A percentile compares a stretch with the other conserved stretches of the same genome.
Evolutionary conservation across 1,140 invertebrate species (phyloP).

Genomic region (Muscidifurax raptorellus): DNA sequence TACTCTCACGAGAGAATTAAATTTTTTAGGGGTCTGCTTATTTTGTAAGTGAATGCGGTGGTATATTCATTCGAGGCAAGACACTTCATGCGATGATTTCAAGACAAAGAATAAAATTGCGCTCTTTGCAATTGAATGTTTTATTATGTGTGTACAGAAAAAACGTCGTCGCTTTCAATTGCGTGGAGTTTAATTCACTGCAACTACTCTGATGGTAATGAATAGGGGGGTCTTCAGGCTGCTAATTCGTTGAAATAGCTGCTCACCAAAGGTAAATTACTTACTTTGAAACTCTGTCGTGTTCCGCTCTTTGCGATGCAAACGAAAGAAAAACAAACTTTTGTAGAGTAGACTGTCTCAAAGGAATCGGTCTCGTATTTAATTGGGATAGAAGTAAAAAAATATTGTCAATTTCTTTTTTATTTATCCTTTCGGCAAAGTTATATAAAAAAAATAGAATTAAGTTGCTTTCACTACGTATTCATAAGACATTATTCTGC

Average conservation of each 20-base stretch:
- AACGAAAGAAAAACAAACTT: background rate
- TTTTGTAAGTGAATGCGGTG: no score
- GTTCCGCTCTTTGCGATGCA: background rate
- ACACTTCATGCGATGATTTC: background rate
- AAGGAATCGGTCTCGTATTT: background rate
- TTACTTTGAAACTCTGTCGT: background rate
- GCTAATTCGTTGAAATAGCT: background rate
- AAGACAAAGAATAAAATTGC: background rate
- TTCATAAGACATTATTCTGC: no score
- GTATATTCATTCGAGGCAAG: no score
- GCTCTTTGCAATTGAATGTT: background rate
- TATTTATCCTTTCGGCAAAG: background rate
- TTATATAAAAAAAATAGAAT: background rate
- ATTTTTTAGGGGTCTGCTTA: background rate
- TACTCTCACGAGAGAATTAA: background rate
- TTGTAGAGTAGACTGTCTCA: background rate
- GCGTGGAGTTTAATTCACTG: background rate
- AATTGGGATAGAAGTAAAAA: background rate
- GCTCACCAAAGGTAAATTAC: background rate
- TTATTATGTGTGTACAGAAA: background rate
- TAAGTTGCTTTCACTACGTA: no score
- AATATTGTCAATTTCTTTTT: background rate
- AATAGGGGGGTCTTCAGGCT: background rate
- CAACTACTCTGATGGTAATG: background rate
- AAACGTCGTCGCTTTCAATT: conserved; percentile 1